Percentiles rank a stretch among this genome's conserved stretches.
These are phyloP conservation scores for Metopolophium dirhodum DNA, from an alignment of 1,140 invertebrate genomes.

Conservation along the genomic window DNA sequence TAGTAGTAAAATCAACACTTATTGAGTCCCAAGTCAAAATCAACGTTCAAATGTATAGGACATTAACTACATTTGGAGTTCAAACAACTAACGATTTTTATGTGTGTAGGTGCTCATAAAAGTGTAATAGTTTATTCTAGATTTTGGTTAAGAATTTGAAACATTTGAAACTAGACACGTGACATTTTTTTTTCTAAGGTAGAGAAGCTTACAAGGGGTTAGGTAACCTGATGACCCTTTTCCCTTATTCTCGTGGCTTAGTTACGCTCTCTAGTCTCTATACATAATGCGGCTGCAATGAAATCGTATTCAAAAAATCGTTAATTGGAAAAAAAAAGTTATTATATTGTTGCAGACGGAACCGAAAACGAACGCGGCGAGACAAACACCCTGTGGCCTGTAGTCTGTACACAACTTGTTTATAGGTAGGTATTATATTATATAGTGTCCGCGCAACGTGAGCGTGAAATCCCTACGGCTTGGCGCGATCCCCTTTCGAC, in stretches of 20 bases:
- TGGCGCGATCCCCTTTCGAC: not conserved
- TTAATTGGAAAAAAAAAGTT: not conserved
- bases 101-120: not conserved
- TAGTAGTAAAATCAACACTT: too few relatives aligned
- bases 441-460: not conserved
- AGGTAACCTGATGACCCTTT: not conserved
- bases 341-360: not conserved
- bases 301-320: not conserved
- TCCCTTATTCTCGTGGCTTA: not conserved
- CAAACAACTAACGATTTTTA: too few relatives aligned
- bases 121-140: not conserved
- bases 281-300: too few relatives aligned
- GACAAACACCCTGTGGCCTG: not conserved
- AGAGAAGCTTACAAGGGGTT: not conserved
- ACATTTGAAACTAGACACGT: not conserved
- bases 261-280: too few relatives aligned
- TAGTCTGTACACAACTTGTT: not conserved
- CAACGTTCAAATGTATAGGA: too few relatives aligned
- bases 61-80: too few relatives aligned
- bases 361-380: not conserved
- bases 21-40: too few relatives aligned
- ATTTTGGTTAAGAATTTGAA: not conserved
- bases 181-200: not conserved
- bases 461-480: not conserved
- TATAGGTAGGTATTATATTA: not conserved